These are phyloP conservation scores for Sycon ciliatum DNA, from an alignment of 37 sponge, comb jelly and placozoan species.

Conservation along the genomic window DNA sequence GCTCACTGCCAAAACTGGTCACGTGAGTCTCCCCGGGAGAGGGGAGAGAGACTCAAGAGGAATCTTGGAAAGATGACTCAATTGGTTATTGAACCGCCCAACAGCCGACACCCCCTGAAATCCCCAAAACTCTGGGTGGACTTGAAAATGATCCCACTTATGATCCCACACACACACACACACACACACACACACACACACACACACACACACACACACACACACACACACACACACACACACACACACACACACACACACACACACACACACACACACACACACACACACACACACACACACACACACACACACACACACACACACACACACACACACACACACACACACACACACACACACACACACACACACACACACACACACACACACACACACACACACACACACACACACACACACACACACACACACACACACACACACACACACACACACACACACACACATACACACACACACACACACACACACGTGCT, in stretches of 20 bases:
- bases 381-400: conserved; percentile 26
- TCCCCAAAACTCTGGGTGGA: too few relatives aligned
- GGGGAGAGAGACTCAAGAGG: too few relatives aligned
- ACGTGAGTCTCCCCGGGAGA: too few relatives aligned
- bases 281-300: too few relatives aligned
- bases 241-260: conserved; percentile 14
- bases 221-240: conserved; percentile 16
- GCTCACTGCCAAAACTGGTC: too few relatives aligned
- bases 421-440: conserved; percentile 18
- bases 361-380: conserved; percentile 6
- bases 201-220: conserved; percentile 22
- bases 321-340: too few relatives aligned
- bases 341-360: too few relatives aligned
- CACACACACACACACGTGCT: background rate
- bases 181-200: conserved; percentile 24
- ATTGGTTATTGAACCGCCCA: too few relatives aligned
- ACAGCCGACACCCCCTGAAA: too few relatives aligned
- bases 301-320: too few relatives aligned
- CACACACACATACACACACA: background rate
- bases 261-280: background rate
- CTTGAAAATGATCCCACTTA: too few relatives aligned
- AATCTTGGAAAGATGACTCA: too few relatives aligned
- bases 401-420: conserved; percentile 23
- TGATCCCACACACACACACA: conserved; percentile 18
- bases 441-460: conserved; percentile 21